Percentiles rank a stretch among this genome's conserved stretches.
These are phyloP conservation scores for Dione juno DNA, from an alignment of 2,888 invertebrate genomes.

Conservation along the genomic window DNA sequence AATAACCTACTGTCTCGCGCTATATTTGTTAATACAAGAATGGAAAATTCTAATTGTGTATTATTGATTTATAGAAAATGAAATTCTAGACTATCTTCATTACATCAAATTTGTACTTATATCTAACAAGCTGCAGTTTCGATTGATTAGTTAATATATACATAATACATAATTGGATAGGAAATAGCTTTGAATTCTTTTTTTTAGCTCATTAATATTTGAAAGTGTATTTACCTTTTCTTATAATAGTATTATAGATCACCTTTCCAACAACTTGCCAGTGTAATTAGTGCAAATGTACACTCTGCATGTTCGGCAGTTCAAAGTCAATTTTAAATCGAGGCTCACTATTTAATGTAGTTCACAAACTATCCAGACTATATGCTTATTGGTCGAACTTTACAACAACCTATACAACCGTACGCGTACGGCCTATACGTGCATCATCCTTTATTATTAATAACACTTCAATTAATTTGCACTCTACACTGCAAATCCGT, in stretches of 20 bases:
- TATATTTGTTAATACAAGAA: no score
- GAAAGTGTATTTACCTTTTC: slow-evolving; percentile 13
- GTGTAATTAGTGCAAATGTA: slow-evolving; percentile 10
- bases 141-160: no score
- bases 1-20: no score
- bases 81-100: no score
- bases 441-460: neutral
- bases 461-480: slow-evolving; percentile 7
- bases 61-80: no score
- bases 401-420: no score
- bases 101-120: no score
- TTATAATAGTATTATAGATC: slow-evolving; percentile 4
- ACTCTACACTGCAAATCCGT: slow-evolving; percentile 22
- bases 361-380: slow-evolving; percentile 20
- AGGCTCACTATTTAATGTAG: slow-evolving; percentile 1
- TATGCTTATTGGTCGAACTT: slow-evolving; percentile 11
- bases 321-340: slow-evolving; percentile 9
- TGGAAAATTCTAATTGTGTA: no score
- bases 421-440: neutral
- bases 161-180: neutral
- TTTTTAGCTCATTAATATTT: neutral
- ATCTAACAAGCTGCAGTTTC: no score
- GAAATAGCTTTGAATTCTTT: neutral
- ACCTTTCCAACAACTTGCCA: neutral
- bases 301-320: slow-evolving; percentile 5